Percentiles rank a stretch among this genome's conserved stretches.
Evolutionary conservation across 1,140 invertebrate genomes (phyloP).

Genomic region (Planococcus citri): DNA sequence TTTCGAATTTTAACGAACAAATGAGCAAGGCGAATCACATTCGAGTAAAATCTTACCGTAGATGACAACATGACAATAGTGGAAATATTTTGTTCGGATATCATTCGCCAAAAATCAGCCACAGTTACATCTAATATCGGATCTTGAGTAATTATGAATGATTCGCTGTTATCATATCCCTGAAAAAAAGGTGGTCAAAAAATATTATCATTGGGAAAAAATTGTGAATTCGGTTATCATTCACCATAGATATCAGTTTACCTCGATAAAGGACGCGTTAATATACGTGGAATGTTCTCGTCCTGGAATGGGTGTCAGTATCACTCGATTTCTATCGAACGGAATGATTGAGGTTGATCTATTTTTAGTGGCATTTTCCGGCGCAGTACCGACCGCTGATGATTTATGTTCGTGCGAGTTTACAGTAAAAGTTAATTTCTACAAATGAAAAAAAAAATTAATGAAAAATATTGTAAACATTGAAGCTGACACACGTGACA

Average conservation of each 20-base stretch:
- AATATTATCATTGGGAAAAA: not conserved
- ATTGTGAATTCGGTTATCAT: too few relatives aligned
- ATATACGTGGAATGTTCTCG: slow-evolving; percentile 89
- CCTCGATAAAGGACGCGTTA: slow-evolving; percentile 93
- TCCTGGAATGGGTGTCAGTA: slow-evolving; percentile 62
- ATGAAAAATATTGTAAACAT: not conserved
- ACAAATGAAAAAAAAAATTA: slow-evolving; percentile 14
- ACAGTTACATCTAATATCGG: slow-evolving; percentile 70
- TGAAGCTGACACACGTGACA: not conserved
- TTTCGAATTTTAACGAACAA: too few relatives aligned
- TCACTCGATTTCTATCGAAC: slow-evolving; percentile 81
- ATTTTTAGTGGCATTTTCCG: slow-evolving; percentile 80
- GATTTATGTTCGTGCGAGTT: slow-evolving; percentile 22
- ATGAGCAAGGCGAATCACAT: too few relatives aligned
- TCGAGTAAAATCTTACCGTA: too few relatives aligned
- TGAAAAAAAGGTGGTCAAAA: too few relatives aligned
- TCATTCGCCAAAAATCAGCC: slow-evolving; percentile 92
- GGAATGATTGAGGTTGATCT: slow-evolving; percentile 75
- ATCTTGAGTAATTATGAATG: slow-evolving; percentile 92
- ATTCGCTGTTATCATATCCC: slow-evolving; percentile 82
- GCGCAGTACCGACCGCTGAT: slow-evolving; percentile 39
- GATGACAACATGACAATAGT: slow-evolving; percentile 9
- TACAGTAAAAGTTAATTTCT: slow-evolving; percentile 21
- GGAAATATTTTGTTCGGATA: slow-evolving; percentile 66
- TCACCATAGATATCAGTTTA: too few relatives aligned